These are phyloP conservation scores for Xylocampa areola DNA, from an alignment of 2,888 invertebrate species.

Conservation along the genomic window DNA sequence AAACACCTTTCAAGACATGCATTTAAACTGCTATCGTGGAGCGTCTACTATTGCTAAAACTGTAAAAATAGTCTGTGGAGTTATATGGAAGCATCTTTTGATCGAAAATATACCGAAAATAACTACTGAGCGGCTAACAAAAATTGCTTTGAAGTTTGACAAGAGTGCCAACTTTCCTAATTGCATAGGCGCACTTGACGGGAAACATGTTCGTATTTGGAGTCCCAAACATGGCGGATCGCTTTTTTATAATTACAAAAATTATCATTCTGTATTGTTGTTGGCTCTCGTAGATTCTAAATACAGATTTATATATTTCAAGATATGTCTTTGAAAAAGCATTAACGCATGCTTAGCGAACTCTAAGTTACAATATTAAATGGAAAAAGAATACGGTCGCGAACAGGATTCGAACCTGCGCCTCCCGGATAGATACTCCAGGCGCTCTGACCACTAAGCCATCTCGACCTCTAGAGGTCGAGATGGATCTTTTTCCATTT, in stretches of 20 bases:
- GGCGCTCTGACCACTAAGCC: too few species aligned
- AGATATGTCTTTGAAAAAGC: too few species aligned
- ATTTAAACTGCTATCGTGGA: slow-evolving; percentile 17
- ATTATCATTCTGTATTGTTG: slow-evolving; percentile 20
- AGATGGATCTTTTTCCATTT: too few species aligned
- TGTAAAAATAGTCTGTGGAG: slow-evolving; percentile 10
- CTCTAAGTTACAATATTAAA: too few species aligned
- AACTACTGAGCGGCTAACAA: slow-evolving; percentile 9
- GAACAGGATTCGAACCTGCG: too few species aligned
- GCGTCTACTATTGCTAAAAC: slow-evolving; percentile 14
- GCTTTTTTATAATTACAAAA: slow-evolving; percentile 27
- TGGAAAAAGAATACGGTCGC: too few species aligned
- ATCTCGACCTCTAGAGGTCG: too few species aligned
- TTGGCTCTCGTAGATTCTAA: slow-evolving; percentile 23
- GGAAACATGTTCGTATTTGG: slow-evolving; percentile 32
- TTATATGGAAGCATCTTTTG: slow-evolving; percentile 13
- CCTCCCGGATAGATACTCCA: too few species aligned
- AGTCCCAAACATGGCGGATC: slow-evolving; percentile 31
- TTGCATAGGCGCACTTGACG: slow-evolving; percentile 29
- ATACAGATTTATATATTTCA: slow-evolving; percentile 30
- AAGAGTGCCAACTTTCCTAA: slow-evolving; percentile 33
- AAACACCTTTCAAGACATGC: slow-evolving; percentile 11
- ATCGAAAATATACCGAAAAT: slow-evolving; percentile 16
- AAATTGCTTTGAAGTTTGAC: slow-evolving; percentile 14
- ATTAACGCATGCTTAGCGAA: too few species aligned